Evolutionary conservation across 2,797 vertebrate genomes (phyloP), one percentile per base, ranked within the genome.

Genomic region (Philypnodon macrostomus): DNA sequence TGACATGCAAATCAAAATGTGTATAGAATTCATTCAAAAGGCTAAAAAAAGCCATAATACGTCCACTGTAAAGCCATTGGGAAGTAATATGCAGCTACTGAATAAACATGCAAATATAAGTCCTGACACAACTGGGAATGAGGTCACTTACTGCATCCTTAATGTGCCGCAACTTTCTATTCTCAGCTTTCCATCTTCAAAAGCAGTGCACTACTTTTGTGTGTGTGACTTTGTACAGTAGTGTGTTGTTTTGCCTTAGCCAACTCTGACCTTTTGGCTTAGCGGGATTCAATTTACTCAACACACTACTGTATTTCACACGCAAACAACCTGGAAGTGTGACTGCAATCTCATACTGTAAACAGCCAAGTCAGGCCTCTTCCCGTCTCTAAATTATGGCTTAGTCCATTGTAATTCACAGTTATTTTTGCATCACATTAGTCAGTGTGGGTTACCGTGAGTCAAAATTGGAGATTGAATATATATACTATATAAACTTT

Each of bases 331-430:
- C 32, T 7, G 24, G 5, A 33, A 15, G 32, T 27, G 9, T 42
- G 23, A 27, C 39, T 27, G 14, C 39, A 27, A 23, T 27, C 16
- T 24, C 39, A 9, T 24, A 41, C 27, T 21, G 27, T 14, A 4
- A 10, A 42, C 35, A 24, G 34, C 41, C 11, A 36, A 54, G 42
- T 53, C 35, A 45, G 39, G 38, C 7, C 45, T 54, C 23, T 10
- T 58, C 49, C 35, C 49, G 19, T 39, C 54, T 46, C 27, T 56
- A 45, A 78, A 51, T 69, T 62, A 72, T 54, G 33, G 30, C 44
- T 38, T 9, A 14, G 26, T 37, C 36, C 57, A 39, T 55, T 64
- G 33, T 56, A 53, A 47, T 56, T 40, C 16, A 39, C 3, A 36
- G 48, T 35, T 34, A 58, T 55, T 60, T 35, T 60, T 63, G 49